Conservation (phyloP, 2,797 vertebrate genomes). For the Semaprochilodus insignis region DNA sequence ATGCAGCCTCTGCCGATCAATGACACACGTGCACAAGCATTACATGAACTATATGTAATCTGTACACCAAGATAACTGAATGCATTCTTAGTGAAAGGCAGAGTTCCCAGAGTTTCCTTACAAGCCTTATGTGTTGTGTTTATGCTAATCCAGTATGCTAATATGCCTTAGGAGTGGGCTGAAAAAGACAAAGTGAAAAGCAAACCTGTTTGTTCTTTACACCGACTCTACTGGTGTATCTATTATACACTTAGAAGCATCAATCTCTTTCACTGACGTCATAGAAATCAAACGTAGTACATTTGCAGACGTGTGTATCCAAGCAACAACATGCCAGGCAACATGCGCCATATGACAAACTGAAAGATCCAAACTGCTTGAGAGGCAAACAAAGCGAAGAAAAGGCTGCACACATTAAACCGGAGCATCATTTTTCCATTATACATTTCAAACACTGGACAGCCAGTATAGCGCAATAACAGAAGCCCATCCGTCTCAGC, state of each 20-base stretch:
- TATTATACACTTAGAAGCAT: background rate
- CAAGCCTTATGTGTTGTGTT: background rate
- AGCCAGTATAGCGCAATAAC: background rate
- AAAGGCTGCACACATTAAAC: constrained; percentile 11
- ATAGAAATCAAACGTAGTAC: background rate
- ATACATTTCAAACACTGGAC: background rate
- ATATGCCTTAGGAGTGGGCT: background rate
- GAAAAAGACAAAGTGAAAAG: background rate
- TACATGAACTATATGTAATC: constrained; percentile 18
- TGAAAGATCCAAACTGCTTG: constrained; percentile 8
- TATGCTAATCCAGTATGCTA: background rate
- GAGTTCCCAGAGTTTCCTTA: background rate
- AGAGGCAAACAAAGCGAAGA: constrained; percentile 11
- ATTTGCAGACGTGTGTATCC: background rate
- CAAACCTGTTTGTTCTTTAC: background rate
- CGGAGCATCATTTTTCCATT: background rate
- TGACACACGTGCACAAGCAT: background rate
- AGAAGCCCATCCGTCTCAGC: background rate
- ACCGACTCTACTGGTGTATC: background rate
- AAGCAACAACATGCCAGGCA: background rate
- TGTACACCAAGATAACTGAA: background rate
- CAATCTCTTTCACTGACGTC: background rate
- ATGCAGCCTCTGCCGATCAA: constrained; percentile 16
- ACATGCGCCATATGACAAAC: background rate
- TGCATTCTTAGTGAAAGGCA: background rate